phyloP scores from a whole-genome alignment of 2,113 vertebrate species.

The Pagrus major region DNA sequence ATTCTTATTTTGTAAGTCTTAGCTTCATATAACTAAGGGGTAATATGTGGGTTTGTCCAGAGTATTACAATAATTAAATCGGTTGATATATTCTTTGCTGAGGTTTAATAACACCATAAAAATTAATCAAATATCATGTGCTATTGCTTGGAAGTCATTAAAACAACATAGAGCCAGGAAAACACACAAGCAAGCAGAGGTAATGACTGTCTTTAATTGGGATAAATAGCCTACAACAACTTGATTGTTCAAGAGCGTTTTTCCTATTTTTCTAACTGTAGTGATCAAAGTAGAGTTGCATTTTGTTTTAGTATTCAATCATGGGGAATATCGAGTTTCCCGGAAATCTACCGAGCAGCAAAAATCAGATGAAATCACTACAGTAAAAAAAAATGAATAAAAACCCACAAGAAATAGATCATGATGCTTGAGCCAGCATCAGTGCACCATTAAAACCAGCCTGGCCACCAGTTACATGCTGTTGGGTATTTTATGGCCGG shows the following conservation, averaged over 20 bases:
- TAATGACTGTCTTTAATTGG: background rate
- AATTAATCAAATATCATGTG: background rate
- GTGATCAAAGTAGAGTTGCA: background rate
- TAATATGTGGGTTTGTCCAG: background rate
- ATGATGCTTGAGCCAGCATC: background rate
- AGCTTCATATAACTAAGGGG: background rate
- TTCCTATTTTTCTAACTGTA: background rate
- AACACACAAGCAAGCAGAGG: background rate
- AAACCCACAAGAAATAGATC: background rate
- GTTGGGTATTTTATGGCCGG: conserved; percentile 25
- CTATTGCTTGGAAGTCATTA: background rate
- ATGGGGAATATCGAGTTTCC: background rate
- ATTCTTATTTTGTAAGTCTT: background rate
- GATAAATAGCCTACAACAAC: background rate
- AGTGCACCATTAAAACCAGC: background rate
- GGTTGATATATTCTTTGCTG: background rate
- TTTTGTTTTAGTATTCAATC: background rate
- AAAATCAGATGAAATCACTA: background rate
- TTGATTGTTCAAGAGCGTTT: background rate
- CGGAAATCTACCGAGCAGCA: background rate
- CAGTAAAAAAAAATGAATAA: background rate
- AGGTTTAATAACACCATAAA: background rate
- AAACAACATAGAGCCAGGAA: background rate
- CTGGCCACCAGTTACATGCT: background rate
- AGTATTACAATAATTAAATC: background rate